These are phyloP conservation scores for Cepaea nemoralis DNA, from an alignment of 1,140 invertebrate genomes.

Conservation along the genomic window DNA sequence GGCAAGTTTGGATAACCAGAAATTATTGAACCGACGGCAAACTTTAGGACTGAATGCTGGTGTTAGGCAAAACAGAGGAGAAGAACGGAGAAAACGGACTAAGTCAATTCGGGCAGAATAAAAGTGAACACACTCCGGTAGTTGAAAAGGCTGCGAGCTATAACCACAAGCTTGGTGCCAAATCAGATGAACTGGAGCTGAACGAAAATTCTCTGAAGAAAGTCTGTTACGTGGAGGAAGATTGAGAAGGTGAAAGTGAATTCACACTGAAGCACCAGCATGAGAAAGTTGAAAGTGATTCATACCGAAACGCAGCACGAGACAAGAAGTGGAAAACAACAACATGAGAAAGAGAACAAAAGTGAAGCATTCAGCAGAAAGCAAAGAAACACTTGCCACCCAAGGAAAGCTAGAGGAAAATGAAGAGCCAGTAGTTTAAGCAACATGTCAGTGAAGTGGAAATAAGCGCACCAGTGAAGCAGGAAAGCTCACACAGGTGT, in stretches of 20 bases:
- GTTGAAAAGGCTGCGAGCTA: conserved; percentile 46
- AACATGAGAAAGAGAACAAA: conserved; percentile 39
- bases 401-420: background rate
- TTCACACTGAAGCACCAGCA: too few species aligned
- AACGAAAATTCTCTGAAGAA: conserved; percentile 48
- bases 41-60: conserved; percentile 40
- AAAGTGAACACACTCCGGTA: conserved; percentile 74
- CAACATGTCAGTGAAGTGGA: background rate
- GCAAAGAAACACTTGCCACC: conserved; percentile 37
- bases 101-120: conserved; percentile 80
- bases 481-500: background rate
- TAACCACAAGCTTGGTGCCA: conserved; percentile 50
- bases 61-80: conserved; percentile 36
- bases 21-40: conserved; percentile 62
- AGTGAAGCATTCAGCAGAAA: conserved; percentile 13
- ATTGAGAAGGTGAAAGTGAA: conserved; percentile 36
- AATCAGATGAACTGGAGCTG: conserved; percentile 66
- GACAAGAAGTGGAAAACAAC: background rate
- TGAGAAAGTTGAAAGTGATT: too few species aligned
- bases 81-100: conserved; percentile 51
- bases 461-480: background rate
- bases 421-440: background rate
- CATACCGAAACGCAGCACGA: background rate
- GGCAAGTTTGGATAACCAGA: conserved; percentile 65
- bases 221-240: conserved; percentile 8